These are phyloP conservation scores for Limenitis arthemis DNA, from an alignment of 2,888 invertebrate genomes.

Conservation along the genomic window DNA sequence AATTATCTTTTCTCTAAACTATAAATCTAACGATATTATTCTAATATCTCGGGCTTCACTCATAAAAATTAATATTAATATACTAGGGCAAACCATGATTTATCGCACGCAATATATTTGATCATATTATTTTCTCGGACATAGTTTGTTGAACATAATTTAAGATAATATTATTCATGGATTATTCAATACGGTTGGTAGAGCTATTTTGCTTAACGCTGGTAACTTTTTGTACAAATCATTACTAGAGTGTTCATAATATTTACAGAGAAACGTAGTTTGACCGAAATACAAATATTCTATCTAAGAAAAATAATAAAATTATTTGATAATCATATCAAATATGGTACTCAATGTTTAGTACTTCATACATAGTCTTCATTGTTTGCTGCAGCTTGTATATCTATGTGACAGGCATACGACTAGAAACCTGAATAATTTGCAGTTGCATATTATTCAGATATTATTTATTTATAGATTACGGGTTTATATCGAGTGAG, in stretches of 20 bases:
- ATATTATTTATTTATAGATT: no score
- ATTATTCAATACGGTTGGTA: conserved; percentile 2
- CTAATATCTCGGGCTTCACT: conserved; percentile 18
- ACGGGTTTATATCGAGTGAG: no score
- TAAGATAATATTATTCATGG: conserved; percentile 12
- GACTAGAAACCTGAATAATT: conserved; percentile 1
- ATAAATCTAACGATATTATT: conserved; percentile 19
- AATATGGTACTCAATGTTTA: not conserved
- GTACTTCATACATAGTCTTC: conserved; percentile 5
- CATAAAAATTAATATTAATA: conserved; percentile 21
- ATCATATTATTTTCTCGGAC: conserved; percentile 12
- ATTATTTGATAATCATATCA: not conserved
- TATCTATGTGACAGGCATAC: conserved; percentile 3
- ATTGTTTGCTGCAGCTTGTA: conserved; percentile 6
- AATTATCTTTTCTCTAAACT: conserved; percentile 11
- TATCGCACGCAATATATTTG: conserved; percentile 13
- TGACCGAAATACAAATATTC: not conserved
- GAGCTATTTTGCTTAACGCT: not conserved
- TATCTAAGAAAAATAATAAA: no score
- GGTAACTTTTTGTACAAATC: not conserved
- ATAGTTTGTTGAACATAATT: conserved; percentile 9
- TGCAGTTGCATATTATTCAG: not conserved
- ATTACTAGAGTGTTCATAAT: not conserved
- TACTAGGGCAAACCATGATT: conserved; percentile 13
- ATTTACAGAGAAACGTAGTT: no score